Conservation (phyloP, 2,113 vertebrate species). For the Nerophis lumbriciformis region DNA sequence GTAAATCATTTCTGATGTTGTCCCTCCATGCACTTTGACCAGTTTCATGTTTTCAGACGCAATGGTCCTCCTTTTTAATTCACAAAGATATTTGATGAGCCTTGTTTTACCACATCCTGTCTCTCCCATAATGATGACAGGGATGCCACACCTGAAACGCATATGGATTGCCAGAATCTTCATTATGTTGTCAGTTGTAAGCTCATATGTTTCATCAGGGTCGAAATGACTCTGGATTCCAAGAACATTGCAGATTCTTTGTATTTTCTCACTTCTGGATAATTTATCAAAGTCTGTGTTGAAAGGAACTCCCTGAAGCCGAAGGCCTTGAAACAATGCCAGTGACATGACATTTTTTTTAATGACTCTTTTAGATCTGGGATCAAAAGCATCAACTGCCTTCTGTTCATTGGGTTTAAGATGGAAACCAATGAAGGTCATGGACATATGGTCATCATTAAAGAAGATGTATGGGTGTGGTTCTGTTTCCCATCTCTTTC, state of each 20-base stretch:
- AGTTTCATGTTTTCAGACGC: conserved; percentile 83
- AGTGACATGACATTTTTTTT: conserved; percentile 76
- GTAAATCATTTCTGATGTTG: conserved; percentile 80
- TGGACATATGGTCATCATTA: conserved; percentile 82
- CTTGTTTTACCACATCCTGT: conserved; percentile 95
- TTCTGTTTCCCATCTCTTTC: conserved; percentile 90
- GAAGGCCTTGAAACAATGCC: conserved; percentile 71
- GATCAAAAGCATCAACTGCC: conserved; percentile 79
- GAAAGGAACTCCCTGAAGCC: conserved; percentile 83
- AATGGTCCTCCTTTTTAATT: conserved; percentile 64
- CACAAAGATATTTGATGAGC: conserved; percentile 86
- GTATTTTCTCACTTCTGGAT: conserved; percentile 79
- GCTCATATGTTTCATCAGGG: conserved; percentile 89
- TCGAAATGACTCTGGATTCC: conserved; percentile 80
- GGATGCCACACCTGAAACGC: conserved; percentile 91
- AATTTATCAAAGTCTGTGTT: conserved; percentile 82
- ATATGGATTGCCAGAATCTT: conserved; percentile 95
- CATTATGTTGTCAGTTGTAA: conserved; percentile 89
- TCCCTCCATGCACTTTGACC: conserved; percentile 93
- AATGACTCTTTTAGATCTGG: conserved; percentile 66
- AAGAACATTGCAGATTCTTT: conserved; percentile 79
- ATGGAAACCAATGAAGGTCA: conserved; percentile 96
- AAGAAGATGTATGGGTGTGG: conserved; percentile 96
- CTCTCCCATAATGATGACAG: conserved; percentile 95
- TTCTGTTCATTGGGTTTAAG: conserved; percentile 54